Evolutionary conservation across 2,797 vertebrate genomes (phyloP).

Genomic region (Melanogrammus aeglefinus): DNA sequence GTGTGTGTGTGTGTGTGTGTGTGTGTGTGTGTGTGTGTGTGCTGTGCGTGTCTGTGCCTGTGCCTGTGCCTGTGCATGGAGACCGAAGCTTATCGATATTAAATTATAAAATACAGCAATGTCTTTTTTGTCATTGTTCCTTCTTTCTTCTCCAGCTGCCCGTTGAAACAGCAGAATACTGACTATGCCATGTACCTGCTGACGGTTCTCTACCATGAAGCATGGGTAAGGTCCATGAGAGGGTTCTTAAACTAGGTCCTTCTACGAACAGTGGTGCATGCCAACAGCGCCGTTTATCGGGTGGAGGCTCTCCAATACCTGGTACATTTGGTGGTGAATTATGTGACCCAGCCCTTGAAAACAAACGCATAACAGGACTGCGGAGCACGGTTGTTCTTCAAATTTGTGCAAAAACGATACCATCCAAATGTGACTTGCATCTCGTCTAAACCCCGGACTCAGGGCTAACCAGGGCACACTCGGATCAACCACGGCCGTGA

Average conservation of each 20-base stretch:
- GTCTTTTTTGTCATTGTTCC: not conserved
- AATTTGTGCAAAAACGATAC: too few relatives aligned
- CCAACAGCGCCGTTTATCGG: not conserved
- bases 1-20: not conserved
- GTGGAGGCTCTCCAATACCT: not conserved
- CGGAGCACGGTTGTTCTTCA: too few relatives aligned
- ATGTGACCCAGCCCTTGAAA: not conserved
- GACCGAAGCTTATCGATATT: too few relatives aligned
- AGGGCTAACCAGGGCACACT: slow-evolving; percentile 52
- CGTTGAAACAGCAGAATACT: slow-evolving; percentile 86
- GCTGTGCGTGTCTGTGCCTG: not conserved
- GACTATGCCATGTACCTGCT: slow-evolving; percentile 91
- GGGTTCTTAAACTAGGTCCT: not conserved
- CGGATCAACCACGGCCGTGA: slow-evolving; percentile 21
- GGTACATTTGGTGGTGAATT: not conserved
- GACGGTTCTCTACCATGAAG: slow-evolving; percentile 95
- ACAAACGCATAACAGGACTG: too few relatives aligned
- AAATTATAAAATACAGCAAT: too few relatives aligned
- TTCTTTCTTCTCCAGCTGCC: slow-evolving; percentile 76
- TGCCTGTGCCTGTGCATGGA: not conserved
- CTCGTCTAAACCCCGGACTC: too few relatives aligned
- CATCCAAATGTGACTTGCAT: not conserved
- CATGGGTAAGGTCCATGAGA: slow-evolving; percentile 83
- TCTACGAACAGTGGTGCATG: not conserved
- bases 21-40: not conserved